Base-by-base conservation (phyloP, 2,888 invertebrate genomes). In the Philopedon plagiatum region DNA sequence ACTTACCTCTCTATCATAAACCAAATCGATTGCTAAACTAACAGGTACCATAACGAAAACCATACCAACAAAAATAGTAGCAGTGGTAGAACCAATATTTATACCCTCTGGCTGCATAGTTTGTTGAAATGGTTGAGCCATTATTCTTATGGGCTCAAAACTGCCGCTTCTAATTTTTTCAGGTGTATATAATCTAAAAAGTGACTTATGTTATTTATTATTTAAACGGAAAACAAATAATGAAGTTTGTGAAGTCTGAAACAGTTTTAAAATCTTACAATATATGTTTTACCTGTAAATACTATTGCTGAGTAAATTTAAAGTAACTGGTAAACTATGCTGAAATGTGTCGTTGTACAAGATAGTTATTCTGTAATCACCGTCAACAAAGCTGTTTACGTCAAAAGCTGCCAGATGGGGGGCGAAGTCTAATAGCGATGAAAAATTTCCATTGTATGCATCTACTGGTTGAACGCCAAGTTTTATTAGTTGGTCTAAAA, bases 51-150 rank as follows among this genome's bases (percentile, higher is more conserved):
- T 84, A 0, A 93, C 91, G 80, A 95, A 93, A 70, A 93, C 92
- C 90, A 94, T 92, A 51, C 94, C 95, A 81, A 95, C 90, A 75
- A 94, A 90, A 1, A 93, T 87, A 1, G 93, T 90, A n/a, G 93
- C 91, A 1, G 91, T 89, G 58, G 93, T 91, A 64, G 91, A 90
- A 1, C 92, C 92, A 34, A 91, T 84, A 81, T 93, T 91, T 82
- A 93, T 91, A 79, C 90, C 90, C 78, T 91, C 91, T 9, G 92
- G 92, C 77, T 92, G 92, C 1, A 91, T 90, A 0, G 92, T 93
- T 83, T 91, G 91, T 78, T 92, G 92, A 80, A 93, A 92, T 0
- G 93, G 93, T 80, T 92, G 91, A 0, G 91, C 88, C 70, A 87
- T 85, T 21, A 92, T 90, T 80, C 90, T 89, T 61, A 93, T 92